Conservation (phyloP, 1,140 invertebrate species). For the Drosophila varians region DNA sequence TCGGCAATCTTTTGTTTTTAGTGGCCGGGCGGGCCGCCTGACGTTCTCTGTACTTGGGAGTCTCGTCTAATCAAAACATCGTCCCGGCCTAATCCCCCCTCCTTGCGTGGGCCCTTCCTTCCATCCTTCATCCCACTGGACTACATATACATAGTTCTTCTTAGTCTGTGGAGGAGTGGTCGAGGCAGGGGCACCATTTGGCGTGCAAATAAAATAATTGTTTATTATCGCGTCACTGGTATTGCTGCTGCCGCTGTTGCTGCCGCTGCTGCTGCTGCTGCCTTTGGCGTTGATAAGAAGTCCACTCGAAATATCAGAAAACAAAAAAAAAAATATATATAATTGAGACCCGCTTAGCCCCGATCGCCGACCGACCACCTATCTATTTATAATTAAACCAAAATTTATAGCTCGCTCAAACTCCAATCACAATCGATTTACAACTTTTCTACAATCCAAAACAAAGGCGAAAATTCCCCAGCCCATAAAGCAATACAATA, state of each 20-base stretch:
- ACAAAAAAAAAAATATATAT: slow-evolving; percentile 23
- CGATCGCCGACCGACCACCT: slow-evolving; percentile 20
- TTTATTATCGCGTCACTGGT: slow-evolving; percentile 67
- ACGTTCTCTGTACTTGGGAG: slow-evolving; percentile 44
- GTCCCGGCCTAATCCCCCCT: neutral
- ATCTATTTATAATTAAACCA: slow-evolving; percentile 50
- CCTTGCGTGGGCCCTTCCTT: too few relatives aligned
- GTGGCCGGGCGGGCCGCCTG: slow-evolving; percentile 16
- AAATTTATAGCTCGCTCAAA: slow-evolving; percentile 45
- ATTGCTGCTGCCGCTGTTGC: slow-evolving; percentile 30
- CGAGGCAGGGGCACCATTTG: too few relatives aligned
- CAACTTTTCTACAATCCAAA: slow-evolving; percentile 25
- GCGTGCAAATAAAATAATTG: slow-evolving; percentile 54
- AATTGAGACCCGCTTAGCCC: slow-evolving; percentile 1
- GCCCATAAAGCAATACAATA: neutral
- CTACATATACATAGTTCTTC: neutral
- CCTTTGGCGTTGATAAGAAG: slow-evolving; percentile 45
- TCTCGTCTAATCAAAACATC: slow-evolving; percentile 66
- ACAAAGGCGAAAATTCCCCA: slow-evolving; percentile 18
- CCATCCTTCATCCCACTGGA: too few relatives aligned
- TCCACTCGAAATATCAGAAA: slow-evolving; percentile 52
- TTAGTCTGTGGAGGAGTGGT: too few relatives aligned
- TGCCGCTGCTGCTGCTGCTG: slow-evolving; percentile 26
- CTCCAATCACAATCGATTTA: slow-evolving; percentile 35
- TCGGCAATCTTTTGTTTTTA: slow-evolving; percentile 45